Percentiles rank a stretch among this genome's conserved stretches.
Evolutionary conservation across 2,797 vertebrate genomes (phyloP).

Genomic region (Echiichthys vipera): DNA sequence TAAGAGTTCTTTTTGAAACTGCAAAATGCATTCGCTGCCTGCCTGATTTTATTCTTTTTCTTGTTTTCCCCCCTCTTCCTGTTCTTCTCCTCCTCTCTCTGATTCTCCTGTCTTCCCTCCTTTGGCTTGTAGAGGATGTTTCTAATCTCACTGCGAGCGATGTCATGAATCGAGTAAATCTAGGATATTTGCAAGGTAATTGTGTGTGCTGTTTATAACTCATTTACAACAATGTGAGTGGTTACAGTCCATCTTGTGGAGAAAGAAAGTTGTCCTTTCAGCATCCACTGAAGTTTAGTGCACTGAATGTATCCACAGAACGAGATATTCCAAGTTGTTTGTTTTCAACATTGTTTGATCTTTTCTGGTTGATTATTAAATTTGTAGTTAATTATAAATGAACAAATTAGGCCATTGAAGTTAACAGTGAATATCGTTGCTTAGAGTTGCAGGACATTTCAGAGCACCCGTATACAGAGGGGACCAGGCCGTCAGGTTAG

Average conservation of each 20-base stretch:
- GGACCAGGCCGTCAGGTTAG: constrained; percentile 82
- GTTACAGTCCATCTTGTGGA: constrained; percentile 46
- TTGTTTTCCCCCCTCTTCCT: constrained; percentile 54
- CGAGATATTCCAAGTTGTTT: constrained; percentile 2
- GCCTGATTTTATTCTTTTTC: constrained; percentile 85
- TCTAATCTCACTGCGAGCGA: constrained; percentile 99
- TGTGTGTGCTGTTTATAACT: constrained; percentile 55
- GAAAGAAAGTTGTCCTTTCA: constrained; percentile 71
- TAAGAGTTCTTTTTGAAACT: constrained; percentile 45
- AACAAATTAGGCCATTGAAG: constrained; percentile 37
- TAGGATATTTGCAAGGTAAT: constrained; percentile 99
- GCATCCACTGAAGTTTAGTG: constrained; percentile 58
- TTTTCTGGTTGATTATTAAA: not conserved
- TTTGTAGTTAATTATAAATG: constrained; percentile 16
- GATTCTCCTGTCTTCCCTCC: constrained; percentile 77
- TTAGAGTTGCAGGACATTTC: constrained; percentile 85
- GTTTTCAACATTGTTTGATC: not conserved
- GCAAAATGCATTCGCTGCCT: constrained; percentile 80
- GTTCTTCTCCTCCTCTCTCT: constrained; percentile 51
- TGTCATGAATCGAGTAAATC: constrained; percentile 99
- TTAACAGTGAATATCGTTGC: constrained; percentile 79
- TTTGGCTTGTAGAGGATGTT: constrained; percentile 97
- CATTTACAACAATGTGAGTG: constrained; percentile 56
- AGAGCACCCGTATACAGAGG: constrained; percentile 77
- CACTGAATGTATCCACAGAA: constrained; percentile 19